A percentile compares a stretch with the other conserved stretches of the same genome.
phyloP scores from a whole-genome alignment of 1,140 invertebrate genomes.

The Drosophila seguyi region DNA sequence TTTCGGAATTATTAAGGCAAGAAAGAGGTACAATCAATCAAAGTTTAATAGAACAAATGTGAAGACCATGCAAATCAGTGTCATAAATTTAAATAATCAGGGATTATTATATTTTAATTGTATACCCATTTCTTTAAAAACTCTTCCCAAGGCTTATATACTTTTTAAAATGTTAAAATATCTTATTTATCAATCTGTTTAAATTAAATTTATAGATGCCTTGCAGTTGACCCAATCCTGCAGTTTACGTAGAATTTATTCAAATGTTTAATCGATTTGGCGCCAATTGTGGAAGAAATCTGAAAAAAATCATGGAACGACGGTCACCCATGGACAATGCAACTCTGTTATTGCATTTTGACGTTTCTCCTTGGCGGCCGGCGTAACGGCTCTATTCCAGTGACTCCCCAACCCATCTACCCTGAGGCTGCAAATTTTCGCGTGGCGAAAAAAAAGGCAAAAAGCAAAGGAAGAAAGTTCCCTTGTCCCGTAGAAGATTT shows the following conservation, averaged over 20 bases:
- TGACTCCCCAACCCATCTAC: slow-evolving; percentile 24
- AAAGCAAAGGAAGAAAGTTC: slow-evolving; percentile 11
- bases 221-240: not conserved
- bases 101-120: not conserved
- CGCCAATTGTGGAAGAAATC: not conserved
- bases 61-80: not conserved
- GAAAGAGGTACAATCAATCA: not conserved
- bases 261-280: slow-evolving; percentile 3
- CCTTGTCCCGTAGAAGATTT: slow-evolving; percentile 30
- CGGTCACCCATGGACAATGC: slow-evolving; percentile 5
- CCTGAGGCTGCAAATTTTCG: slow-evolving; percentile 37
- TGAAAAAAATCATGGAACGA: slow-evolving; percentile 8
- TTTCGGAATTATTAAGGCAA: not conserved
- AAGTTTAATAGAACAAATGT: not conserved
- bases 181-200: not conserved
- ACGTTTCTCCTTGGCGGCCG: slow-evolving; percentile 36
- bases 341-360: slow-evolving; percentile 46
- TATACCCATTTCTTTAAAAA: not conserved
- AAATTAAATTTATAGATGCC: not conserved
- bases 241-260: not conserved
- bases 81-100: not conserved
- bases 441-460: slow-evolving; percentile 37
- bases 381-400: slow-evolving; percentile 60
- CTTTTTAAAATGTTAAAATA: not conserved
- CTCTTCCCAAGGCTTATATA: not conserved